These are phyloP conservation scores for Andrena trimmerana DNA, from an alignment of 2,888 invertebrate species.

Conservation along the genomic window DNA sequence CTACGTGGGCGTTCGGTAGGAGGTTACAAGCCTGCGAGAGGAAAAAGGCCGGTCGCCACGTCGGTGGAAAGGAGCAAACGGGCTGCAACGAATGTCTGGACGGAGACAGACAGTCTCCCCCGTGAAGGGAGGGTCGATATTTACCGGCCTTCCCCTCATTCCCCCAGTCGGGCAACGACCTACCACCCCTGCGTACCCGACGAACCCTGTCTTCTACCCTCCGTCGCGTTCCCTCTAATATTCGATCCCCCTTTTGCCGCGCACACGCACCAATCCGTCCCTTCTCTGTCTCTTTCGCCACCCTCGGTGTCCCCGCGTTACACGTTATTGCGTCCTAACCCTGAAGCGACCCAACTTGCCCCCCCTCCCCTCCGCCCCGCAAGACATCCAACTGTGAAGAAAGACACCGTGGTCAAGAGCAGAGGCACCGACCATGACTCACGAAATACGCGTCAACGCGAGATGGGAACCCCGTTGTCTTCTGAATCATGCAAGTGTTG, in stretches of 20 bases:
- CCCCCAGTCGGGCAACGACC: constrained; percentile 78
- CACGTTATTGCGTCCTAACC: constrained; percentile 63
- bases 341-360: constrained; percentile 55
- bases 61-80: constrained; percentile 42
- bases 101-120: constrained; percentile 61
- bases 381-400: constrained; percentile 53
- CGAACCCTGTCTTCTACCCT: constrained; percentile 42
- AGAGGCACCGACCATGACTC: constrained; percentile 34
- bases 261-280: not conserved
- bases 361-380: not conserved
- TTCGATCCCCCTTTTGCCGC: not conserved
- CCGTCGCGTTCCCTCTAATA: constrained; percentile 42
- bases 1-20: constrained; percentile 67
- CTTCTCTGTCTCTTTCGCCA: not conserved
- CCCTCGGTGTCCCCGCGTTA: constrained; percentile 45
- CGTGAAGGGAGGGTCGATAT: constrained; percentile 81
- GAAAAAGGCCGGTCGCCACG: constrained; percentile 48
- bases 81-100: constrained; percentile 74
- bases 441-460: constrained; percentile 28
- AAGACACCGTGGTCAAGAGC: constrained; percentile 64
- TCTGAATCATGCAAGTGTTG: constrained; percentile 2
- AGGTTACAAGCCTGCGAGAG: constrained; percentile 60
- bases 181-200: constrained; percentile 60
- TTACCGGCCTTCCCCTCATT: constrained; percentile 77
- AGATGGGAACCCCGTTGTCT: not conserved